Percentiles rank a stretch among this genome's conserved stretches.
Evolutionary conservation across 2,888 invertebrate species (phyloP).

Genomic region (Nebria brevicollis): DNA sequence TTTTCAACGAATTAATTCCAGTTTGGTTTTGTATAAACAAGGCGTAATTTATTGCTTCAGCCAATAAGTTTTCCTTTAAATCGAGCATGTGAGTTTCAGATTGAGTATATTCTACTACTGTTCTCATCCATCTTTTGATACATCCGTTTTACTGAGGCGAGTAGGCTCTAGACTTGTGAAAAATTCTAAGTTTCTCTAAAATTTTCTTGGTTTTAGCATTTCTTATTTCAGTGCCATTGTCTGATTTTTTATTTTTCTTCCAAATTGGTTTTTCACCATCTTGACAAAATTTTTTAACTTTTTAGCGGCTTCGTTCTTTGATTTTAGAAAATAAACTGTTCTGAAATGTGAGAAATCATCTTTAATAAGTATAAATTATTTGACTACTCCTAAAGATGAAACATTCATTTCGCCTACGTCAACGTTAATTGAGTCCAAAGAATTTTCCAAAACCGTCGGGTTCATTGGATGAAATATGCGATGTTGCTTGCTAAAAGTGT

Average conservation of each 20-base stretch:
- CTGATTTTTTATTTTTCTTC: constrained; percentile 51
- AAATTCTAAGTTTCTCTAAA: constrained; percentile 52
- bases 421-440: too few relatives aligned
- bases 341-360: constrained; percentile 52
- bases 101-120: constrained; percentile 53
- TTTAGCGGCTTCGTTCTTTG: constrained; percentile 51
- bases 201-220: constrained; percentile 49
- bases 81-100: constrained; percentile 45
- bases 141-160: constrained; percentile 32
- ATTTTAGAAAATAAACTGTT: constrained; percentile 54
- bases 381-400: constrained; percentile 52
- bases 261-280: constrained; percentile 52
- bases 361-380: constrained; percentile 52
- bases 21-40: constrained; percentile 47
- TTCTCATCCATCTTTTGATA: constrained; percentile 46
- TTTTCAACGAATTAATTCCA: constrained; percentile 42
- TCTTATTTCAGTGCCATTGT: constrained; percentile 52
- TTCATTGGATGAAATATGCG: constrained; percentile 48
- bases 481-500: constrained; percentile 52
- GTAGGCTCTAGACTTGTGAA: constrained; percentile 48
- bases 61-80: constrained; percentile 45
- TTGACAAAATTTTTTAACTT: constrained; percentile 51
- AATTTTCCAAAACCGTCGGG: too few relatives aligned
- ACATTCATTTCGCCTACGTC: constrained; percentile 25
- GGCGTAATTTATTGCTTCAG: constrained; percentile 42